Conservation (phyloP, 2,888 invertebrate species). For the Drosophila meridionalis region DNA sequence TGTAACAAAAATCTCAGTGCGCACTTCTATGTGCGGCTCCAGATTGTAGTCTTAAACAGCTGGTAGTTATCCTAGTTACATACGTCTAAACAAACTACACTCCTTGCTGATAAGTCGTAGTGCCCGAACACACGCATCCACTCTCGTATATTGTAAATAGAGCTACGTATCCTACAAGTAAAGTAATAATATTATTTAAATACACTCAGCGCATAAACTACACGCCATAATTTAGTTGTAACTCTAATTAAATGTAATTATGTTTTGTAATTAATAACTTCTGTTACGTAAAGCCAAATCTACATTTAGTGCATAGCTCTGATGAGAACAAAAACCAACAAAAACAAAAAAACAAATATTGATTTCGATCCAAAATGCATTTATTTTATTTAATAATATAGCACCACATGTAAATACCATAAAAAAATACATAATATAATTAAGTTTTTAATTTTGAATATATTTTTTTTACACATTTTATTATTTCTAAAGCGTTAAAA, state of each 20-base stretch:
- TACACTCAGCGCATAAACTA: slow-evolving; percentile 52
- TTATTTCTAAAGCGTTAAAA: slow-evolving; percentile 44
- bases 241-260: slow-evolving; percentile 14
- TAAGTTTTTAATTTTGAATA: slow-evolving; percentile 20
- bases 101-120: slow-evolving; percentile 44
- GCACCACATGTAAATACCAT: slow-evolving; percentile 62
- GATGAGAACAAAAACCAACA: slow-evolving; percentile 2
- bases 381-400: slow-evolving; percentile 65
- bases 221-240: slow-evolving; percentile 70
- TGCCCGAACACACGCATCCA: slow-evolving; percentile 2
- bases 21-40: slow-evolving; percentile 18
- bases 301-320: slow-evolving; percentile 61
- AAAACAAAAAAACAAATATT: slow-evolving; percentile 3
- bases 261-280: slow-evolving; percentile 11
- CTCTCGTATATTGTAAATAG: slow-evolving; percentile 61
- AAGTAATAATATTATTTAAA: slow-evolving; percentile 25
- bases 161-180: slow-evolving; percentile 4
- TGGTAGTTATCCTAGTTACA: slow-evolving; percentile 32
- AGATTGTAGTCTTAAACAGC: slow-evolving; percentile 12
- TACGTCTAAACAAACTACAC: slow-evolving; percentile 35
- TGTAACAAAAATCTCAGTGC: slow-evolving; percentile 50
- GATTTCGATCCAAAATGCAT: slow-evolving; percentile 67
- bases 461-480: slow-evolving; percentile 16
- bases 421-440: slow-evolving; percentile 8
- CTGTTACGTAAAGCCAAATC: slow-evolving; percentile 72